Conservation (phyloP, 2,888 invertebrate genomes). For the Drosophila kanekoi region DNA sequence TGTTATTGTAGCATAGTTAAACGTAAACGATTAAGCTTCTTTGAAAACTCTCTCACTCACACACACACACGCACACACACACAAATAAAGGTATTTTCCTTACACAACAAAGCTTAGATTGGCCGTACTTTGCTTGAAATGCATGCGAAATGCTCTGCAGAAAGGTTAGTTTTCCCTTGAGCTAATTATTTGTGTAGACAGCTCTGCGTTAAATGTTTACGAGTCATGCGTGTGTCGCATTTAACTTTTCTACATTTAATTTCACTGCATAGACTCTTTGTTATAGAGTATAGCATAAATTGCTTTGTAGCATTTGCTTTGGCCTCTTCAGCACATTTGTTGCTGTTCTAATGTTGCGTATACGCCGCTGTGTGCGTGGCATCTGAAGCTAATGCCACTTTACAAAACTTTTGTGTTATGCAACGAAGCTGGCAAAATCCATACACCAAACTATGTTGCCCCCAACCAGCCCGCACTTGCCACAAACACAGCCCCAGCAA, state of each 20-base stretch:
- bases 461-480: not conserved
- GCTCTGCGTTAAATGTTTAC: not conserved
- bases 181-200: conserved; percentile 7
- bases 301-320: not conserved
- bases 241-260: not conserved
- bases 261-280: too few species aligned
- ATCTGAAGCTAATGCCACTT: conserved; percentile 67
- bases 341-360: conserved; percentile 51
- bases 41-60: conserved; percentile 10
- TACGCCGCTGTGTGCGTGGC: conserved; percentile 55
- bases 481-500: conserved; percentile 1
- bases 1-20: conserved; percentile 32
- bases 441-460: conserved; percentile 13
- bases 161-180: not conserved
- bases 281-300: conserved; percentile 14
- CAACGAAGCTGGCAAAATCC: conserved; percentile 37
- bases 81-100: conserved; percentile 25
- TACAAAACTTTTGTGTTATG: conserved; percentile 61
- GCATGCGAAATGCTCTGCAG: conserved; percentile 13
- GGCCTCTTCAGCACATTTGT: conserved; percentile 18
- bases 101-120: conserved; percentile 32
- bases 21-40: conserved; percentile 26
- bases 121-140: conserved; percentile 22
- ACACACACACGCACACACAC: conserved; percentile 2
- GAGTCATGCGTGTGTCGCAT: not conserved